phyloP scores from a whole-genome alignment of 1,140 invertebrate species.

The Drosophila punjabiensis region DNA sequence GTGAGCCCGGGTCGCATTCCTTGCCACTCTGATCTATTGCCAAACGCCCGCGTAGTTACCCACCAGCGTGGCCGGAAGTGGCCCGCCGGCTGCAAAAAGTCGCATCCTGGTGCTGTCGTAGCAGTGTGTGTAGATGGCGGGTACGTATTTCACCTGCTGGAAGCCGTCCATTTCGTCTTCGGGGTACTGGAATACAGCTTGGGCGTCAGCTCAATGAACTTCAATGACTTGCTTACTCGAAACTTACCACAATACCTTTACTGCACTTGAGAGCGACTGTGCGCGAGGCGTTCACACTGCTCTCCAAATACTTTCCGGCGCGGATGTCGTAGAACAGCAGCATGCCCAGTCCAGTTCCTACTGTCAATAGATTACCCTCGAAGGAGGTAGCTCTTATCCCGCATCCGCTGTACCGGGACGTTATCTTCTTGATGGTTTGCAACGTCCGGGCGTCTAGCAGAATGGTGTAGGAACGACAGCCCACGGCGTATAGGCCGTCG shows the following conservation, averaged over 20 bases:
- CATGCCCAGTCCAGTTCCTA: slow-evolving; percentile 96
- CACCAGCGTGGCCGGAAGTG: slow-evolving; percentile 94
- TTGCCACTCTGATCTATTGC: slow-evolving; percentile 85
- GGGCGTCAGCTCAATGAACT: neutral
- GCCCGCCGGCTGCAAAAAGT: slow-evolving; percentile 97
- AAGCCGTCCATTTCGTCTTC: slow-evolving; percentile 94
- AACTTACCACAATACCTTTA: slow-evolving; percentile 94
- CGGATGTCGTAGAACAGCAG: slow-evolving; percentile 97
- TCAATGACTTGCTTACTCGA: too few relatives aligned
- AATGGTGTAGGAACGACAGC: slow-evolving; percentile 96
- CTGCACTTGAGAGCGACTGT: slow-evolving; percentile 95
- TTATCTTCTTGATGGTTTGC: slow-evolving; percentile 90
- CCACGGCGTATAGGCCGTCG: slow-evolving; percentile 95
- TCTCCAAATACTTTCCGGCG: slow-evolving; percentile 96
- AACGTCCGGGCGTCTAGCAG: slow-evolving; percentile 95
- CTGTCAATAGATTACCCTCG: slow-evolving; percentile 94
- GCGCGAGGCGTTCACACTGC: slow-evolving; percentile 93
- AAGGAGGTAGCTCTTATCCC: slow-evolving; percentile 96
- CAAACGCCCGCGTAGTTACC: slow-evolving; percentile 92
- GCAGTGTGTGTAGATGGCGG: slow-evolving; percentile 98
- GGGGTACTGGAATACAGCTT: slow-evolving; percentile 88
- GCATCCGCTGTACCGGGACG: slow-evolving; percentile 92
- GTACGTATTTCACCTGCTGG: slow-evolving; percentile 94
- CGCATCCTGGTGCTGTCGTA: slow-evolving; percentile 96
- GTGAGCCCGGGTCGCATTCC: slow-evolving; percentile 31